Conservation (phyloP, 2,888 invertebrate genomes). For the Troilus luridus region DNA sequence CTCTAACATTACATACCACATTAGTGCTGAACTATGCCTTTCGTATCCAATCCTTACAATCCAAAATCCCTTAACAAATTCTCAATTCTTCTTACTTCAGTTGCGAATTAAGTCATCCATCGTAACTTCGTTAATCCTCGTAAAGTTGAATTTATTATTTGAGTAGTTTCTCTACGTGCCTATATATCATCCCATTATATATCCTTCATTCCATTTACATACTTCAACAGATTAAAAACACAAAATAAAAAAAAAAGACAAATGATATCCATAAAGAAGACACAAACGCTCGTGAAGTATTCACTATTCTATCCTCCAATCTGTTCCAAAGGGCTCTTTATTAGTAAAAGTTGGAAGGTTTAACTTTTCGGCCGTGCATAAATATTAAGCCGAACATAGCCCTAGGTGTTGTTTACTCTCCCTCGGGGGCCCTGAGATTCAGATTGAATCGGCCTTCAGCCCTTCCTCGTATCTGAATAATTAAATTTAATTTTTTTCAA, state of each 20-base stretch:
- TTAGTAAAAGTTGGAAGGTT: constrained; percentile 31
- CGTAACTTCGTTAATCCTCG: too few species aligned
- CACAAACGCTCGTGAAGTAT: constrained; percentile 10
- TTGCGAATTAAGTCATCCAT: too few species aligned
- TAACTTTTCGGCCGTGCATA: constrained; percentile 37
- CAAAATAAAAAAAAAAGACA: neutral
- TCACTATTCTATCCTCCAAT: constrained; percentile 18
- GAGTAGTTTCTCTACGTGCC: too few species aligned
- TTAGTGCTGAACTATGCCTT: too few species aligned
- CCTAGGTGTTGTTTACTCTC: constrained; percentile 48
- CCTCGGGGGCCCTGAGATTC: constrained; percentile 33
- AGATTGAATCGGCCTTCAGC: constrained; percentile 50
- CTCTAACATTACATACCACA: too few species aligned
- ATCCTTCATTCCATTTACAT: neutral
- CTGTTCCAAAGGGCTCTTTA: constrained; percentile 23
- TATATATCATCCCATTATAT: too few species aligned
- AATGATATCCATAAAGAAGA: constrained; percentile 34
- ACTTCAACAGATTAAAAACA: neutral
- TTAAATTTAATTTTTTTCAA: constrained; percentile 57
- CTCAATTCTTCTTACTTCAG: too few species aligned
- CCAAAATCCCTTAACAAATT: too few species aligned
- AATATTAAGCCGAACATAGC: constrained; percentile 48
- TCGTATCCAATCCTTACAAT: too few species aligned
- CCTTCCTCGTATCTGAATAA: constrained; percentile 23
- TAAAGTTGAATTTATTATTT: too few species aligned